Conservation (phyloP, 2,888 invertebrate species). For the Tridacna crocea region DNA sequence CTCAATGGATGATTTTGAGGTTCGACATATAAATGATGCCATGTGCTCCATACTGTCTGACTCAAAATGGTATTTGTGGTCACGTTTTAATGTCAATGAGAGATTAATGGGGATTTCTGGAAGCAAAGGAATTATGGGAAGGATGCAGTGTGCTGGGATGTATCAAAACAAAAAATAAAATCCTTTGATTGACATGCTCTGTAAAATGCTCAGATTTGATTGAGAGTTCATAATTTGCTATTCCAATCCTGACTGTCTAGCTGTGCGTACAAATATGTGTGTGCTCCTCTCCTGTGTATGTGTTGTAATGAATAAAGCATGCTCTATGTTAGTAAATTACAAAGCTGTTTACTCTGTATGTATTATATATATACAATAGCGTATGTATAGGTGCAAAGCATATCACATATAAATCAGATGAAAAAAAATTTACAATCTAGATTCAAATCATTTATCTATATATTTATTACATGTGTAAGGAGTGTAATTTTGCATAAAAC, state of each 20-base stretch:
- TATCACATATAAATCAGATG: too few relatives aligned
- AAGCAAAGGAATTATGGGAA: slow-evolving; percentile 63
- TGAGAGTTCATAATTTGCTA: background rate
- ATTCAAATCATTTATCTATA: too few relatives aligned
- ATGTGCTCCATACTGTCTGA: slow-evolving; percentile 59
- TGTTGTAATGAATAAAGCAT: slow-evolving; percentile 1
- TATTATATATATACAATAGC: background rate
- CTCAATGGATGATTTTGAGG: slow-evolving; percentile 75
- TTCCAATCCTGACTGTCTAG: background rate
- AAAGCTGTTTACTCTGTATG: background rate
- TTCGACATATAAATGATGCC: slow-evolving; percentile 77
- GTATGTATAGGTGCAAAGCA: too few relatives aligned
- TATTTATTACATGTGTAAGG: too few relatives aligned
- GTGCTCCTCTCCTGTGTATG: background rate
- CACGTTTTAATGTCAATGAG: slow-evolving; percentile 73
- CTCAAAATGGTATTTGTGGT: slow-evolving; percentile 62
- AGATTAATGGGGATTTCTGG: slow-evolving; percentile 77
- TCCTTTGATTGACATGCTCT: slow-evolving; percentile 15
- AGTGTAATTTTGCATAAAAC: too few relatives aligned
- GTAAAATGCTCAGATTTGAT: background rate
- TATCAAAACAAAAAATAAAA: slow-evolving; percentile 8
- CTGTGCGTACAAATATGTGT: background rate
- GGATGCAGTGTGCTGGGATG: background rate
- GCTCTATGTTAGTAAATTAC: background rate
- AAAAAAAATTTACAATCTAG: too few relatives aligned